Evolutionary conservation across 2,113 vertebrate genomes (phyloP).

Genomic region (Psittacula cyanocephala): DNA sequence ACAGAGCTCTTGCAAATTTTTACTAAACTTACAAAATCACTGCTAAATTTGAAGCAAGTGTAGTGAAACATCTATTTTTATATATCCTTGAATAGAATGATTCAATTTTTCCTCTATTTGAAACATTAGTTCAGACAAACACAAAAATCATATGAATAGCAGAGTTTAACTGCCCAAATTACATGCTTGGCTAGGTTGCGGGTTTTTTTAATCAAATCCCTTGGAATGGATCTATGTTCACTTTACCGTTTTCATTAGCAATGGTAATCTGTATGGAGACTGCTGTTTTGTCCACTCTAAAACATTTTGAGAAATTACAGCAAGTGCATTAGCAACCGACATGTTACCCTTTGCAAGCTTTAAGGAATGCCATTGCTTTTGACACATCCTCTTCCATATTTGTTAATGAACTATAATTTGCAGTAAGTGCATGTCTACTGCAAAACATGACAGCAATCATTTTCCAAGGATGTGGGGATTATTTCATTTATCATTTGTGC

Average conservation of each 20-base stretch:
- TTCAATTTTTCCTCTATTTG: neutral
- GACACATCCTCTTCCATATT: neutral
- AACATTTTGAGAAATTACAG: neutral
- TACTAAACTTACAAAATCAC: neutral
- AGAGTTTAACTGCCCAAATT: neutral
- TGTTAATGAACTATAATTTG: slow-evolving; percentile 19
- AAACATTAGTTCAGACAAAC: neutral
- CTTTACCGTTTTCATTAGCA: neutral
- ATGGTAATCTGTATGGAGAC: neutral
- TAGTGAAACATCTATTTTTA: neutral
- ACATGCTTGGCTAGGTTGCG: neutral
- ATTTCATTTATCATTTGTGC: neutral
- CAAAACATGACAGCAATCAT: neutral
- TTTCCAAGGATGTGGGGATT: neutral
- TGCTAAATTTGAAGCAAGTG: neutral
- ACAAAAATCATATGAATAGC: neutral
- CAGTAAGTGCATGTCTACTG: neutral
- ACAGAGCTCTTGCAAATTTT: neutral
- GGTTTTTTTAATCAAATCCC: neutral
- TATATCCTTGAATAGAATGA: neutral
- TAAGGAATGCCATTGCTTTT: neutral
- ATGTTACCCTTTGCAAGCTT: slow-evolving; percentile 10
- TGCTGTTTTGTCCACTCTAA: neutral
- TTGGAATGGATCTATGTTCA: neutral
- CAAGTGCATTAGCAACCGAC: slow-evolving; percentile 3